A percentile compares a stretch with the other conserved stretches of the same genome.
phyloP scores from a whole-genome alignment of 2,888 invertebrate genomes.

The Zelleria hepariella region DNA sequence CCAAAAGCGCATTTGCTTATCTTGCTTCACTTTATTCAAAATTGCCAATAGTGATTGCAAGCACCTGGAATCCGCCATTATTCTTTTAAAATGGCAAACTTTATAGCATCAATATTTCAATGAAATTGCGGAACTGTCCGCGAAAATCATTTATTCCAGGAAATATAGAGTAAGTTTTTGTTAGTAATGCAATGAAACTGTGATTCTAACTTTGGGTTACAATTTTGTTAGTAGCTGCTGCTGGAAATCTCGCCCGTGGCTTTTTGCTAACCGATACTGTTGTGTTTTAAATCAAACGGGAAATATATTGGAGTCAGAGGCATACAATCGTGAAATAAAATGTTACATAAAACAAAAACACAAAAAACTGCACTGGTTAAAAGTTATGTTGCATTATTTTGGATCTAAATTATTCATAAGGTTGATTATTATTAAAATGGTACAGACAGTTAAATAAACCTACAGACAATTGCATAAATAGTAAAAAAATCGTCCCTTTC shows the following conservation, averaged over 20 bases:
- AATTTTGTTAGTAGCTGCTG: neutral
- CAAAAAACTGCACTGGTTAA: too few species aligned
- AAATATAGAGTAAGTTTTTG: conserved; percentile 19
- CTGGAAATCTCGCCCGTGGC: too few species aligned
- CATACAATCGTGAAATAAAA: neutral
- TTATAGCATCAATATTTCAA: conserved; percentile 52
- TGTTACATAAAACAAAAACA: too few species aligned
- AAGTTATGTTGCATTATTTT: too few species aligned
- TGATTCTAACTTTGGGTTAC: neutral
- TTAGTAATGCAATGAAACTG: neutral
- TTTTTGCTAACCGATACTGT: too few species aligned
- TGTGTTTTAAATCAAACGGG: too few species aligned
- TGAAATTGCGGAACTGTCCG: conserved; percentile 37
- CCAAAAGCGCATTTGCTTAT: conserved; percentile 26
- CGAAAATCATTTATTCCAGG: conserved; percentile 32
- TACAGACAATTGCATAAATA: too few species aligned
- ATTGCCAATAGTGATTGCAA: conserved; percentile 45
- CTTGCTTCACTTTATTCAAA: conserved; percentile 40
- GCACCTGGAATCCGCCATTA: conserved; percentile 51
- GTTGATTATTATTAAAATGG: too few species aligned
- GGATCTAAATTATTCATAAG: too few species aligned
- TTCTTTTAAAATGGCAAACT: conserved; percentile 55
- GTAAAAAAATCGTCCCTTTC: too few species aligned
- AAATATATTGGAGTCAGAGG: neutral
- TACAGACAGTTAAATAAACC: too few species aligned